Base-by-base conservation (phyloP, 2,113 vertebrate species). In the Sylvilagus bachmani region DNA sequence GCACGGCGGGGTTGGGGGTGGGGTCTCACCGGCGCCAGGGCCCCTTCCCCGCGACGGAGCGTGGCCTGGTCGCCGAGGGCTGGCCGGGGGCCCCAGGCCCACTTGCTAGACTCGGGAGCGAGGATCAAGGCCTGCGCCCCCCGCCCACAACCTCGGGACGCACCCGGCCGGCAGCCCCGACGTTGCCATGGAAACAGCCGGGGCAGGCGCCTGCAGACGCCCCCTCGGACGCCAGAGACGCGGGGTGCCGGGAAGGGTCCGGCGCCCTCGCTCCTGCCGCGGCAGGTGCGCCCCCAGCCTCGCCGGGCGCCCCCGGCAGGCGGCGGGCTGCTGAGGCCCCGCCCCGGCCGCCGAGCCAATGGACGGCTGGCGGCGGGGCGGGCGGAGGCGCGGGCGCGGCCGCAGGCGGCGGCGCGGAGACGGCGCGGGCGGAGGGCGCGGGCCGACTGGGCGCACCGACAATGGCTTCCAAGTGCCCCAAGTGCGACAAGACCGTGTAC, bases 401-500 rank as follows among this genome's bases (percentile, higher is more conserved):
- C 21, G 38, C 79, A 53, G 49, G n/a, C 36, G 58, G 51, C 78
- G 71, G 44, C 49, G 53, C 8, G 36, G 49, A 73, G 85, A 78
- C 29, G 1, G 91, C 36, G 79, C 81, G 78, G 88, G 74, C 9
- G 74, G 44, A 84, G 96, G 75, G 90, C 3, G 62, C 78, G 0
- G 77, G 70, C 82, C 4, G 78, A 2, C 53, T 38, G 1, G 71
- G 6, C 22, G 67, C 96, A 44, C 67, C 14, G 86, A 96, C 91
- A 97, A 99, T 99, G 99, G 98, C 99, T 88, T 99, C 99, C 97
- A 99, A 99, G 97, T 99, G 99, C 95, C 99, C 99, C 73, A 99
- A 99, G 98, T 99, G 99, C 97, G 99, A 99, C 62, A 99, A 99
- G 98, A 99, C 99, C 53, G 99, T 99, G 89, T 99, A 99, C 97